phyloP scores from a whole-genome alignment of 2,113 vertebrate genomes.

The Eolophus roseicapilla region DNA sequence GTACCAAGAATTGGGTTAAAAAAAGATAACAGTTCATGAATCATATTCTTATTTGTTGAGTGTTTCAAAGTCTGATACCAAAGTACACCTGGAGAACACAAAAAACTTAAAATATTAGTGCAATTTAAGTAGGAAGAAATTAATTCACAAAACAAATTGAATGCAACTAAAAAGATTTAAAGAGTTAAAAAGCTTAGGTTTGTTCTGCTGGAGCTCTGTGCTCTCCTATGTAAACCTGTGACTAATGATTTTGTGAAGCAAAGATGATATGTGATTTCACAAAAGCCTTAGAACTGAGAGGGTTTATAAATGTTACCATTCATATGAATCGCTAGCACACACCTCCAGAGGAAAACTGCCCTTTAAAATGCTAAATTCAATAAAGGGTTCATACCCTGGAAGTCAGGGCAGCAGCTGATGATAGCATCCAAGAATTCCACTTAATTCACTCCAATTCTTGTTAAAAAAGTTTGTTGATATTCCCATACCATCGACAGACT shows the following conservation, averaged over 20 bases:
- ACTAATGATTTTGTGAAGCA: background rate
- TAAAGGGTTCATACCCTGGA: background rate
- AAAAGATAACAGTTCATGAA: background rate
- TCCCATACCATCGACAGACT: fast-evolving
- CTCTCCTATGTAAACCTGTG: background rate
- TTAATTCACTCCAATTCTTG: fast-evolving
- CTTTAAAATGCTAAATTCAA: background rate
- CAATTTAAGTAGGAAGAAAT: background rate
- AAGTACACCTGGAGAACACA: background rate
- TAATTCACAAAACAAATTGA: background rate
- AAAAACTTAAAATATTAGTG: background rate
- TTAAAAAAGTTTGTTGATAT: background rate
- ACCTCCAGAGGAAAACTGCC: background rate
- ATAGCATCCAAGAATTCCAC: background rate
- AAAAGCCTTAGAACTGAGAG: background rate
- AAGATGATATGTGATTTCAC: background rate
- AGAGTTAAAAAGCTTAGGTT: background rate
- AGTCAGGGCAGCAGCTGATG: background rate
- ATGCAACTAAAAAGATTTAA: background rate
- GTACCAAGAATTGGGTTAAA: background rate
- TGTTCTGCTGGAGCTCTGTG: background rate
- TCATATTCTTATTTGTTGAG: background rate
- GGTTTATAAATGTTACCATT: background rate
- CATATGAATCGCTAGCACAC: background rate
- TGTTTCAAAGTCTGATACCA: background rate